These are phyloP conservation scores for Hemichromis elongatus DNA, from an alignment of 2,113 vertebrate species.

Conservation along the genomic window DNA sequence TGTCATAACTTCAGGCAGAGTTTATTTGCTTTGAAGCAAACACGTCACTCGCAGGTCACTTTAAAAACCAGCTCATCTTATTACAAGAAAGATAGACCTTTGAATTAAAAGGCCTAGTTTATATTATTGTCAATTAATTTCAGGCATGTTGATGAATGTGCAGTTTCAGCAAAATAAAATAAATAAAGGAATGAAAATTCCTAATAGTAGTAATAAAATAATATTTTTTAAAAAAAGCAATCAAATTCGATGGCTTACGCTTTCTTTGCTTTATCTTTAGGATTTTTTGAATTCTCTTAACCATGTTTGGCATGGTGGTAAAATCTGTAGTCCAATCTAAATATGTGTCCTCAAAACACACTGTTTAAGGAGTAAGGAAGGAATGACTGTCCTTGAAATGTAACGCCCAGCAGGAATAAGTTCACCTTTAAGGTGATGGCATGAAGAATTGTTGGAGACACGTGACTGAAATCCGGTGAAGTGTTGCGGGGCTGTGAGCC, in stretches of 20 bases:
- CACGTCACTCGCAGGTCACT: not conserved
- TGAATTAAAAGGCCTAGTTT: accelerated
- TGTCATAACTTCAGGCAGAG: not conserved
- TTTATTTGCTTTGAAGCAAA: not conserved
- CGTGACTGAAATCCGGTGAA: not conserved
- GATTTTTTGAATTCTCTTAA: not conserved
- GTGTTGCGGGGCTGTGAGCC: not conserved
- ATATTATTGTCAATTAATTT: not conserved
- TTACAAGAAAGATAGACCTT: not conserved
- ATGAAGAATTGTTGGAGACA: not conserved
- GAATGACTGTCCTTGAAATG: not conserved
- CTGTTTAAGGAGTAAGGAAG: not conserved
- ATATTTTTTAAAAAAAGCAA: not conserved
- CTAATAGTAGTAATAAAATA: no score
- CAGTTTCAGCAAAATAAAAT: not conserved
- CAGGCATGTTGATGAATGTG: not conserved
- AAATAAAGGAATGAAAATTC: not conserved
- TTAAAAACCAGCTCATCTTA: not conserved
- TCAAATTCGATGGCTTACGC: not conserved
- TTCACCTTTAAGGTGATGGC: not conserved
- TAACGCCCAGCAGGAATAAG: not conserved
- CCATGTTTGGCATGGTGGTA: not conserved
- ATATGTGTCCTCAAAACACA: not conserved
- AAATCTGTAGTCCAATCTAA: not conserved
- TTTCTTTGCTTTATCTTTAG: not conserved